phyloP scores from a whole-genome alignment of 2,888 invertebrate genomes.

The Acleris literana region DNA sequence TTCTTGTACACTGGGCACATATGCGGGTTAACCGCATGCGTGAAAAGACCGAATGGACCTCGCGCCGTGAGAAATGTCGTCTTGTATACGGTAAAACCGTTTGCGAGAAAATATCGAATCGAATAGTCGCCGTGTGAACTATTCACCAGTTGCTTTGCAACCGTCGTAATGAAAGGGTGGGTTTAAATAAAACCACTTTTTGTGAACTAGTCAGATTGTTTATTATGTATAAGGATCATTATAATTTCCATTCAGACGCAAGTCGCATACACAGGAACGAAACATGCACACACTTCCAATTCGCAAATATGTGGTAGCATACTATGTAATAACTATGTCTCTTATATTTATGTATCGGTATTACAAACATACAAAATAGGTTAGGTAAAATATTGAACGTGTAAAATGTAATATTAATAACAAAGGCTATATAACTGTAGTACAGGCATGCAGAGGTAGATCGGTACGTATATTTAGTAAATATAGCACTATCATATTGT shows the following conservation, averaged over 20 bases:
- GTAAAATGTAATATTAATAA: constrained; percentile 62
- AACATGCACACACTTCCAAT: constrained; percentile 63
- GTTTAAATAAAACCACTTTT: constrained; percentile 50
- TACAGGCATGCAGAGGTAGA: constrained; percentile 79
- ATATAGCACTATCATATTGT: constrained; percentile 44
- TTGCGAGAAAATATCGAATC: too few relatives aligned
- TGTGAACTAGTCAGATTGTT: constrained; percentile 73
- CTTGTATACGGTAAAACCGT: too few relatives aligned
- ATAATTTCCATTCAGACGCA: constrained; percentile 63
- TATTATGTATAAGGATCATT: constrained; percentile 69
- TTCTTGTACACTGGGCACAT: too few relatives aligned
- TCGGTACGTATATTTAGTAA: constrained; percentile 64
- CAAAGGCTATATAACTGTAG: constrained; percentile 72
- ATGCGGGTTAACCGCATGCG: too few relatives aligned
- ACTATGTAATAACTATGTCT: constrained; percentile 58
- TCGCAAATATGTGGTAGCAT: constrained; percentile 47
- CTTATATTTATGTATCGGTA: constrained; percentile 55
- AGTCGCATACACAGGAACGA: constrained; percentile 66
- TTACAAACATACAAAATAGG: constrained; percentile 73
- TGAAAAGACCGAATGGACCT: too few relatives aligned
- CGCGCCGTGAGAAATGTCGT: too few relatives aligned
- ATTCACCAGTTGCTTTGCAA: neutral
- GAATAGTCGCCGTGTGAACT: too few relatives aligned
- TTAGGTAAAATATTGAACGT: constrained; percentile 52
- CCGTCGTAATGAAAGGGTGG: neutral